Evolutionary conservation across 2,113 vertebrate species (phyloP).

Genomic region (Rissa tridactyla): DNA sequence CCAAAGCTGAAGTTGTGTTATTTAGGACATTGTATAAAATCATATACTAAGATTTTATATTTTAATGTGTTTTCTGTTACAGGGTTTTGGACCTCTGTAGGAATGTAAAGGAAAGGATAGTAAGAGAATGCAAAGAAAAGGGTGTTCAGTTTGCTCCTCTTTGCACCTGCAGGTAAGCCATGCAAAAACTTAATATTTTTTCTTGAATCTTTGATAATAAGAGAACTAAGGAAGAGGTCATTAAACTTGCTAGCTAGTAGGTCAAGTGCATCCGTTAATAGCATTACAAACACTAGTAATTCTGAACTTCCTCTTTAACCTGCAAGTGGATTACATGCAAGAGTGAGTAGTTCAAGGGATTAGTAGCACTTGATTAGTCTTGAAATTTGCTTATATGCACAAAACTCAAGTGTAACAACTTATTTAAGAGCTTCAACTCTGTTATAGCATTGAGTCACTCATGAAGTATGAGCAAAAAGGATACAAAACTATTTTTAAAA

Average conservation of each 20-base stretch:
- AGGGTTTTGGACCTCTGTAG: slow-evolving; percentile 96
- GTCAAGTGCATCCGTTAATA: background rate
- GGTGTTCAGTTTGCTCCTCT: slow-evolving; percentile 94
- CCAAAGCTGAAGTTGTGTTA: background rate
- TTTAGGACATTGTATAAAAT: background rate
- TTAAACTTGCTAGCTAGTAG: background rate
- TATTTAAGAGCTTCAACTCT: slow-evolving; percentile 74
- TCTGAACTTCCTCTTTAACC: slow-evolving; percentile 10
- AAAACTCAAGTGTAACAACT: slow-evolving; percentile 72
- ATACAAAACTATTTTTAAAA: background rate
- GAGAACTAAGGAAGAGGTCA: background rate
- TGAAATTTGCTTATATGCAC: slow-evolving; percentile 55
- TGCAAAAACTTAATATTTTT: background rate
- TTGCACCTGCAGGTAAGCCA: slow-evolving; percentile 90
- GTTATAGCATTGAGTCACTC: slow-evolving; percentile 52
- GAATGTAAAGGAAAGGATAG: slow-evolving; percentile 94
- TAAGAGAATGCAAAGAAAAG: slow-evolving; percentile 92
- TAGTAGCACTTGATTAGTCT: slow-evolving; percentile 70
- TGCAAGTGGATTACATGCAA: background rate
- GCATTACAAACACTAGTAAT: background rate
- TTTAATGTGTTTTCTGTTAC: slow-evolving; percentile 35
- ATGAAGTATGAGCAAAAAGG: background rate
- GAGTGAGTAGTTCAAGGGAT: slow-evolving; percentile 50
- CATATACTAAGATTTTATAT: background rate
- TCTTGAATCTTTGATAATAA: background rate